Evolutionary conservation across 2,797 vertebrate genomes (phyloP), one percentile per base, ranked within the genome.

Genomic region (Danionella dracula): DNA sequence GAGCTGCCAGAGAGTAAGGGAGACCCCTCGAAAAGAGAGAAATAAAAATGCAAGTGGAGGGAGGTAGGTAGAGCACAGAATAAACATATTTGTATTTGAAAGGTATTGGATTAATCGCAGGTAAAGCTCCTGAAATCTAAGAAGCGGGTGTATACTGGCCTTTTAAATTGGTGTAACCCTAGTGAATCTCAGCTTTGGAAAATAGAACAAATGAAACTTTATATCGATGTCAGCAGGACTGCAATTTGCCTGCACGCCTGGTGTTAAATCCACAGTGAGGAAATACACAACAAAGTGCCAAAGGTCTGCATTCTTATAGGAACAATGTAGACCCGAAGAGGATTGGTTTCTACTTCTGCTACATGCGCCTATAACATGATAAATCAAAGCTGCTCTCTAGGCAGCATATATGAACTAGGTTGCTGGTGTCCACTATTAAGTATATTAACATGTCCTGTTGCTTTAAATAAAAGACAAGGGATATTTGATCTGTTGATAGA

Each of bases 121-220:
- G 79, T 76, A 79, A 78, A 54, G 61, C 31, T 44, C 21, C 4
- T 50, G 53, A 76, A 54, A 70, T 69, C 55, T 68, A 42, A 61
- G 56, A 73, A 79, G 55, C 50, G 78, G 65, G 64, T 54, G 67
- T 72, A 48, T 69, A 66, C 31, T 70, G 62, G 71, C 59, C 70
- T 66, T 60, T 71, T 60, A 64, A 76, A 78, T 82, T 83, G 79
- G 78, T 82, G 82, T 79, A 82, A 86, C 81, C 76, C 78, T 68
- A 77, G 75, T 71, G 71, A 87, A 87, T 78, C 75, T 66, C 77
- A 85, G 78, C 85, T 83, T 85, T 87, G 74, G 73, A 76, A 77
- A 82, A 83, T 80, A 83, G 86, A 86, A 87, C 83, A 88, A 87
- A 89, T 82, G 83, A 86, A 88, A 90, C 82, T 61, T 74, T 79